These are phyloP conservation scores for Hydractinia echinata DNA, from an alignment of 30 jellyfish, hydroid and myxozoan genomes.

Conservation along the genomic window DNA sequence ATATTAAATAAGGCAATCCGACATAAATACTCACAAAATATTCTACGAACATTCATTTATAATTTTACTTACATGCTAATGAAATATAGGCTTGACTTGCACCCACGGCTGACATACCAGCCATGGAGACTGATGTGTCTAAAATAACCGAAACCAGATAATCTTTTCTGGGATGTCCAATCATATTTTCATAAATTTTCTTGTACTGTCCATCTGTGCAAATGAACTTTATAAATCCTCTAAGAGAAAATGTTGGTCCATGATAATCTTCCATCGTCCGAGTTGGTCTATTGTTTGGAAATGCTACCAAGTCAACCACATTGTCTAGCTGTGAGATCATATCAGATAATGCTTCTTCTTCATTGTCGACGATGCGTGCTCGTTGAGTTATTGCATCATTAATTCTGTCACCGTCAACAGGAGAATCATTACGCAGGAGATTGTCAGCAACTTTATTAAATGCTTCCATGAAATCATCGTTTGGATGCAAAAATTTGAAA, in stretches of 20 bases:
- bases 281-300: constrained; percentile 20
- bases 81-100: constrained; percentile 1
- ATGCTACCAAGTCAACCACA: not conserved
- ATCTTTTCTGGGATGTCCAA: constrained; percentile 22
- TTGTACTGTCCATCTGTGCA: constrained; percentile 31
- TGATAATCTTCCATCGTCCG: constrained; percentile 13
- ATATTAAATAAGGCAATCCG: too few relatives aligned
- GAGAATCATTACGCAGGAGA: too few relatives aligned
- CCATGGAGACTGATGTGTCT: constrained; percentile 22
- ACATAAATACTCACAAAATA: too few relatives aligned
- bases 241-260: constrained; percentile 23
- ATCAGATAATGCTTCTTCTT: not conserved
- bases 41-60: not conserved
- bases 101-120: constrained; percentile 29
- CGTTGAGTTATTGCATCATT: not conserved
- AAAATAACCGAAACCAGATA: constrained; percentile 9
- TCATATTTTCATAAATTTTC: constrained; percentile 19
- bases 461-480: too few relatives aligned
- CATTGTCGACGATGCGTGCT: not conserved
- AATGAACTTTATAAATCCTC: constrained; percentile 16
- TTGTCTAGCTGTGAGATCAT: not conserved
- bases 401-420: not conserved
- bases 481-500: too few relatives aligned
- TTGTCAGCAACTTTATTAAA: too few relatives aligned
- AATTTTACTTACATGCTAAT: constrained; percentile 16